Evolutionary conservation across 1,140 invertebrate species (phyloP).

Genomic region (Tetramorium parvispinum): DNA sequence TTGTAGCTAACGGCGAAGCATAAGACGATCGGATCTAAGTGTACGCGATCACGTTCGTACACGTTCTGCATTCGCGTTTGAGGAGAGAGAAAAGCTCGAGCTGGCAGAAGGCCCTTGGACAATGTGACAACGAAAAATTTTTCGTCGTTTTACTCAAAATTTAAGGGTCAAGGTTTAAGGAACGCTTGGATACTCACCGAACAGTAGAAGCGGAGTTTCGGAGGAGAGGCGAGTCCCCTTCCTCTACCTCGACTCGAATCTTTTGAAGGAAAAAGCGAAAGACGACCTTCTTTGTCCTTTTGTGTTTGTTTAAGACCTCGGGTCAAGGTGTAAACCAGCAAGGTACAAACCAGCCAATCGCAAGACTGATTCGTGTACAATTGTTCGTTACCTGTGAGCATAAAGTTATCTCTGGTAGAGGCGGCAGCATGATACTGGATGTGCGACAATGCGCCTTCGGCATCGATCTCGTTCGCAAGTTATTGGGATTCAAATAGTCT

Average conservation of each 20-base stretch:
- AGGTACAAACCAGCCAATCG: slow-evolving; percentile 6
- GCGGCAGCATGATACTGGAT: background rate
- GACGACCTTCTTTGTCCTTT: slow-evolving; percentile 12
- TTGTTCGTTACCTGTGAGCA: background rate
- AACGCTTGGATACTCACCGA: background rate
- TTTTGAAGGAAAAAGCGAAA: background rate
- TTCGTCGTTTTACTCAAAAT: background rate
- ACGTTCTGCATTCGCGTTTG: background rate
- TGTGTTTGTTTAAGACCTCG: background rate
- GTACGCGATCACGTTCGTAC: too few relatives aligned
- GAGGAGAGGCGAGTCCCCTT: background rate
- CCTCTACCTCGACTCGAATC: slow-evolving; percentile 25
- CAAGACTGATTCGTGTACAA: background rate
- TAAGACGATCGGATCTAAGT: slow-evolving; percentile 9
- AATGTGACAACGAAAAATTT: background rate
- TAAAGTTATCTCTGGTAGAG: background rate
- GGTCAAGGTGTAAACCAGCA: slow-evolving; percentile 17
- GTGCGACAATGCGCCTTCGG: slow-evolving; percentile 8
- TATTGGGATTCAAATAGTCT: background rate
- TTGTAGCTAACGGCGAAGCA: slow-evolving; percentile 25
- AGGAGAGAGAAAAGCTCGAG: background rate
- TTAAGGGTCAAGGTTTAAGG: slow-evolving; percentile 1
- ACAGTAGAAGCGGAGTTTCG: background rate
- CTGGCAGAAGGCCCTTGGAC: too few relatives aligned
- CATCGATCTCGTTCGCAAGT: background rate